A percentile compares a stretch with the other conserved stretches of the same genome.
phyloP scores from a whole-genome alignment of 2,113 vertebrate species.

The Hepsetus odoe region DNA sequence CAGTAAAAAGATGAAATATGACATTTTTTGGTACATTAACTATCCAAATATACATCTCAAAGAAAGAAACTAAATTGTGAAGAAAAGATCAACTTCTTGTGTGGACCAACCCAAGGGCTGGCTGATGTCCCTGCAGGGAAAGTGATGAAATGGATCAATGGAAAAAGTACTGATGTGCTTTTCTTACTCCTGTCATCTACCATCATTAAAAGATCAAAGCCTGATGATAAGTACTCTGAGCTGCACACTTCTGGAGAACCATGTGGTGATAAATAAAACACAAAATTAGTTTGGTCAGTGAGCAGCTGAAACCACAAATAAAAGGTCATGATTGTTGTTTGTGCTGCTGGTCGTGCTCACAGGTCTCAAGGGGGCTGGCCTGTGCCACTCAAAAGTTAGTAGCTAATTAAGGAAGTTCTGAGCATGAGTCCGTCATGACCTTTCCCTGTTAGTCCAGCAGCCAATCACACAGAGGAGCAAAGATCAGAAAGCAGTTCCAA shows the following conservation, averaged over 20 bases:
- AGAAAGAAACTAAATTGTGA: too few species aligned
- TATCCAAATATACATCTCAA: too few species aligned
- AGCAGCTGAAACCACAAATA: constrained; percentile 4
- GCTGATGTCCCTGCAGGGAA: constrained; percentile 20
- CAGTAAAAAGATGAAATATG: too few species aligned
- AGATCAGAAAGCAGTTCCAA: constrained; percentile 18
- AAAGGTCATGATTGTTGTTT: constrained; percentile 45
- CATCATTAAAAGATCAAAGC: constrained; percentile 31
- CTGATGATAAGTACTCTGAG: constrained; percentile 1
- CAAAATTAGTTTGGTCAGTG: constrained; percentile 33
- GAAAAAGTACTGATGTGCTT: background rate
- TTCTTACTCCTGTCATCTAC: constrained; percentile 1
- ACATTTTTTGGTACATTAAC: too few species aligned
- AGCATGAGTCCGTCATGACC: constrained; percentile 32
- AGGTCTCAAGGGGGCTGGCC: constrained; percentile 23
- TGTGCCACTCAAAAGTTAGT: constrained; percentile 37
- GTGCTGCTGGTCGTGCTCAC: constrained; percentile 17
- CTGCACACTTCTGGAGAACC: background rate
- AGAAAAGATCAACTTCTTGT: background rate
- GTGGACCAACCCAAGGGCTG: background rate
- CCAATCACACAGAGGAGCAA: background rate
- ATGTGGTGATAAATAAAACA: constrained; percentile 25
- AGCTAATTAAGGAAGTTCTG: constrained; percentile 39
- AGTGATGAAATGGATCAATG: background rate
- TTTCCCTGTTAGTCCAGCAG: constrained; percentile 18